Percentiles rank a stretch among this genome's conserved stretches.
Evolutionary conservation across 1,140 invertebrate species (phyloP).

Genomic region (Chlorops oryzae): DNA sequence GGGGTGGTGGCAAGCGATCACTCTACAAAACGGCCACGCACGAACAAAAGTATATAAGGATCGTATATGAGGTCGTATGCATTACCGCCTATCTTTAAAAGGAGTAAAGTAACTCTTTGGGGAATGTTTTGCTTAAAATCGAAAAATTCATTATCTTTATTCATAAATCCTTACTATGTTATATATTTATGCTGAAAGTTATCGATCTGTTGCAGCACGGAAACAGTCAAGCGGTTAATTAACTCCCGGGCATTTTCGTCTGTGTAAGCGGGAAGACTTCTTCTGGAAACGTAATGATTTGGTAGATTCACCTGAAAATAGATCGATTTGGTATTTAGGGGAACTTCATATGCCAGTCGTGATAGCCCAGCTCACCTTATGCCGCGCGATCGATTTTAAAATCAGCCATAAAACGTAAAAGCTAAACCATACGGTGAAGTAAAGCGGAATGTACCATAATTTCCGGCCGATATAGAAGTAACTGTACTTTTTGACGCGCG

Average conservation of each 20-base stretch:
- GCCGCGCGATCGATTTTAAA: slow-evolving; percentile 68
- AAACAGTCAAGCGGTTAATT: slow-evolving; percentile 40
- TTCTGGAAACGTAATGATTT: slow-evolving; percentile 38
- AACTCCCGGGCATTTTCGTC: slow-evolving; percentile 28
- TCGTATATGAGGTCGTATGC: no score
- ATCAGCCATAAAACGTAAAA: slow-evolving; percentile 72
- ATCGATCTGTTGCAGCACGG: slow-evolving; percentile 42
- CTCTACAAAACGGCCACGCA: no score
- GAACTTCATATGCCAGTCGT: not conserved
- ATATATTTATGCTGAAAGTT: slow-evolving; percentile 42
- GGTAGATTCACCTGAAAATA: slow-evolving; percentile 38
- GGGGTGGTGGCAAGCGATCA: no score
- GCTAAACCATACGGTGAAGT: slow-evolving; percentile 77
- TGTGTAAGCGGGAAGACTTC: slow-evolving; percentile 24
- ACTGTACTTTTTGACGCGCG: slow-evolving; percentile 67
- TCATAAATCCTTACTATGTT: slow-evolving; percentile 26
- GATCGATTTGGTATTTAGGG: not conserved
- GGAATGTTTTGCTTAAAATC: no score
- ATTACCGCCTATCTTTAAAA: no score
- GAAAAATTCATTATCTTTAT: slow-evolving; percentile 15
- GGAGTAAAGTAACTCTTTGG: no score
- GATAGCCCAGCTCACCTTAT: slow-evolving; percentile 56
- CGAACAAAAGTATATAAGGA: no score
- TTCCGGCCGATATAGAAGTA: slow-evolving; percentile 77
- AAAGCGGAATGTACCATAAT: slow-evolving; percentile 74